Conservation (phyloP, 2,888 invertebrate species). For the Parelbella ahira region DNA sequence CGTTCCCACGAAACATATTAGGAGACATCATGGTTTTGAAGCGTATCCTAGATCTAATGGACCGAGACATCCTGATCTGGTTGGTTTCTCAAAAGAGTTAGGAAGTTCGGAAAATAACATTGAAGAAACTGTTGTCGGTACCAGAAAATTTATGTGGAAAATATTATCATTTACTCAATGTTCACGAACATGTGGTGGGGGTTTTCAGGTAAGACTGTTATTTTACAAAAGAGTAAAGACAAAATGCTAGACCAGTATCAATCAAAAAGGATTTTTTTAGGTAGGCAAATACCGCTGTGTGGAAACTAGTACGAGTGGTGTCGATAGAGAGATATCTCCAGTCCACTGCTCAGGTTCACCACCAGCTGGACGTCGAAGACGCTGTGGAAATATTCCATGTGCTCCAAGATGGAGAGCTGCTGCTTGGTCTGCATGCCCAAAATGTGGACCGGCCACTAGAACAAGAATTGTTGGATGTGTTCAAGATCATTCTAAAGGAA, state of each 20-base stretch:
- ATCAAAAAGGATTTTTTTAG: slow-evolving; percentile 56
- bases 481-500: slow-evolving; percentile 76
- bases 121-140: slow-evolving; percentile 59
- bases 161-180: slow-evolving; percentile 88
- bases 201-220: slow-evolving; percentile 79
- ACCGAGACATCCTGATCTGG: slow-evolving; percentile 42
- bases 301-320: slow-evolving; percentile 76
- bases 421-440: slow-evolving; percentile 89
- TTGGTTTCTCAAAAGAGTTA: slow-evolving; percentile 41
- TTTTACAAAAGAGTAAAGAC: not conserved
- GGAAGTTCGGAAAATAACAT: slow-evolving; percentile 40
- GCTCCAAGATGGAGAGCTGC: slow-evolving; percentile 90
- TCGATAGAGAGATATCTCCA: slow-evolving; percentile 81
- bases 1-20: slow-evolving; percentile 52
- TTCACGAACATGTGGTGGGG: slow-evolving; percentile 90
- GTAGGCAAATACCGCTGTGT: slow-evolving; percentile 86
- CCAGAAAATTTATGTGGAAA: slow-evolving; percentile 86
- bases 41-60: slow-evolving; percentile 38
- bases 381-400: slow-evolving; percentile 89
- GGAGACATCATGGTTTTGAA: slow-evolving; percentile 60
- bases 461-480: slow-evolving; percentile 87
- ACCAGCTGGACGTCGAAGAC: slow-evolving; percentile 79
- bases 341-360: slow-evolving; percentile 79
- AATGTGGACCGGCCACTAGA: slow-evolving; percentile 88
- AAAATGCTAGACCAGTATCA: not conserved